Evolutionary conservation across 1,140 invertebrate genomes (phyloP), one percentile per base, ranked within the genome.

Genomic region (Sogatella furcifera): DNA sequence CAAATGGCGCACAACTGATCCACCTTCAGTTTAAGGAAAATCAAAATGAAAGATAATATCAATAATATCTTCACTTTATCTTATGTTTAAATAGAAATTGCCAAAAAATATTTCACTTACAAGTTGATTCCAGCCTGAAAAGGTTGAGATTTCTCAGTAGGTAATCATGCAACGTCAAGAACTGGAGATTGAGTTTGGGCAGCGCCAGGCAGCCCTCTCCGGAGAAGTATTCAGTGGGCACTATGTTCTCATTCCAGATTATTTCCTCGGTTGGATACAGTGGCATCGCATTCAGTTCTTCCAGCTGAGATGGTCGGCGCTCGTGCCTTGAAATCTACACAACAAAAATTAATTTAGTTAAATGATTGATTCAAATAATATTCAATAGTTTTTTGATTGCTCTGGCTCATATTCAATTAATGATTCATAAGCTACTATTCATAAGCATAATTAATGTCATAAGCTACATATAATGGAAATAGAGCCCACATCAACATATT

Each of bases 161-260:
- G 76, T 99, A 99, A 77, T 99, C 97, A 75, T 99, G 95, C 5
- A 99, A 74, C 0, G 97, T 99, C 4, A 99, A 77, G 76, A 99
- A 99, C 76, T 99, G 97, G 6, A 99, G 78, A 77, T 99, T 99
- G 0, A 99, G 76, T 74, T 99, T 99, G 0, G 97, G 96, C 61
- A 99, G 76, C 0, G 97, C 96, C 9, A 99, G 76, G 69, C 91
- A 95, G 28, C 88, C 92, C 73, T 98, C 95, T 1, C 94, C 93
- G 55, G 90, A 93, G 75, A 92, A 98, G 74, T 96, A 97, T 68
- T 98, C 95, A 0, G 91, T 92, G 0, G 97, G 97, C 0, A 99
- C 96, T 34, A 99, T 84, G 71, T 97, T 98, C 72, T 98, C 95
- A 76, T 99, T 94, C 97, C 97, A 99, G 66, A 99, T 97, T 10